Base-by-base conservation (phyloP, 2,888 invertebrate species). In the Incurvaria masculella region DNA sequence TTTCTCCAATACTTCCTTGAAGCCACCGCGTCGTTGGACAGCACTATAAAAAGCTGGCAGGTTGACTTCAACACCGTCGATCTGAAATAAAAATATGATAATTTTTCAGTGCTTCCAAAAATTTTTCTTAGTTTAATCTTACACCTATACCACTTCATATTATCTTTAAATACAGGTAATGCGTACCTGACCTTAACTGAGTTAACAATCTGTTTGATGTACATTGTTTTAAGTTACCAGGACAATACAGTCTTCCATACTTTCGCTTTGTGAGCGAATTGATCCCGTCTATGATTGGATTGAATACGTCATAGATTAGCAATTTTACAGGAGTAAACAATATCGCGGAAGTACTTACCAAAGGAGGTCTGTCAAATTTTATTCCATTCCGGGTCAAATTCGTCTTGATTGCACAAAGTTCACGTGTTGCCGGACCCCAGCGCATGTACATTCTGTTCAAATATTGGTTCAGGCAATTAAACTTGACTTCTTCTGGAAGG, bases 21-120 rank as follows among this genome's bases (percentile, higher is more conserved):
- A 75, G 0, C 96, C 96, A 0, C 96, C 96, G 51, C 89, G 79
- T 33, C 85, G 83, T 63, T 94, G 91, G 0, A 97, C 94, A 0
- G 89, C 86, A 59, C 89, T 88, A 64, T 92, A 94, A 5, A 97
- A 72, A 44, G 90, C 86, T 0, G 93, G 90, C 2, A 97, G 71
- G 65, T 97, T 94, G 0, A 96, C 81, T 74, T 97, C 96, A 75
- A 95, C 86, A 4, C 95, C 94, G 21, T 94, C 94, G 56, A 95
- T 86, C 89, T 88, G 58, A 48, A 72, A 63, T 48, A 53, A 49
- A 53, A 49, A 50, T 49, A 42, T 21, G 21, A 10, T 40, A 21
- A 44, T 20, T 21, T 18, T 16, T 43, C n/a, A n/a, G n/a, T n/a
- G n/a, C n/a, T n/a, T n/a, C n/a, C n/a, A n/a, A n/a, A n/a, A n/a